Conservation (phyloP, 2,797 vertebrate species). For the Lepus oiostolus region DNA sequence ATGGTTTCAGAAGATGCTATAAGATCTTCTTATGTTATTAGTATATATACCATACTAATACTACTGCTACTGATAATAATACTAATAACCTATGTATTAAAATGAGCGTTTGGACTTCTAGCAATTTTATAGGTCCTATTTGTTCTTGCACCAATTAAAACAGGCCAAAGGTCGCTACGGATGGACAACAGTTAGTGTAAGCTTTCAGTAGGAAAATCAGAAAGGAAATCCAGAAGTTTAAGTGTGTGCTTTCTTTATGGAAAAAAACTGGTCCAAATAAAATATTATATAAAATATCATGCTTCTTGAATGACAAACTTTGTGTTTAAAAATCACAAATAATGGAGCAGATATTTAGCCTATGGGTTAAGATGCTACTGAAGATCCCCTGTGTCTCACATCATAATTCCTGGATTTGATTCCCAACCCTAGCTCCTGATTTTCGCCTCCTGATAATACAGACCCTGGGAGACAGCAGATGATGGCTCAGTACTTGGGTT, state of each 20-base stretch:
- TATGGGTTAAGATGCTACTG: too few relatives aligned
- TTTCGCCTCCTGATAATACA: too few relatives aligned
- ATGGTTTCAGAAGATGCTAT: too few relatives aligned
- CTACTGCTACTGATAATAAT: too few relatives aligned
- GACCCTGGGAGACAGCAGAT: too few relatives aligned
- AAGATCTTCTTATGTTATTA: too few relatives aligned
- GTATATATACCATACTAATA: too few relatives aligned
- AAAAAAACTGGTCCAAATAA: slow-evolving; percentile 29
- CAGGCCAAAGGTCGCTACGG: slow-evolving; percentile 16
- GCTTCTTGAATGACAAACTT: slow-evolving; percentile 37
- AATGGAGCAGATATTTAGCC: too few relatives aligned
- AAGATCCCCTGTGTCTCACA: too few relatives aligned
- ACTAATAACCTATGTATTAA: neutral
- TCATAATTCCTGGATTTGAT: too few relatives aligned
- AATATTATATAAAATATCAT: neutral
- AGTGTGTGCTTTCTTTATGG: slow-evolving; percentile 23
- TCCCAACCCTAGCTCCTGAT: too few relatives aligned
- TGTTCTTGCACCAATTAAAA: slow-evolving; percentile 42
- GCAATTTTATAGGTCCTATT: slow-evolving; percentile 30
- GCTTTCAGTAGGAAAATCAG: slow-evolving; percentile 49
- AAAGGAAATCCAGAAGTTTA: slow-evolving; percentile 62
- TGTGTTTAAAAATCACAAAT: slow-evolving; percentile 5
- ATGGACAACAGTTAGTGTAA: slow-evolving; percentile 57
- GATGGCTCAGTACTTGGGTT: too few relatives aligned
- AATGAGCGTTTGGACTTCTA: slow-evolving; percentile 30